These are phyloP conservation scores for Cryptoprocta ferox DNA, from an alignment of 2,797 vertebrate genomes.

Conservation along the genomic window DNA sequence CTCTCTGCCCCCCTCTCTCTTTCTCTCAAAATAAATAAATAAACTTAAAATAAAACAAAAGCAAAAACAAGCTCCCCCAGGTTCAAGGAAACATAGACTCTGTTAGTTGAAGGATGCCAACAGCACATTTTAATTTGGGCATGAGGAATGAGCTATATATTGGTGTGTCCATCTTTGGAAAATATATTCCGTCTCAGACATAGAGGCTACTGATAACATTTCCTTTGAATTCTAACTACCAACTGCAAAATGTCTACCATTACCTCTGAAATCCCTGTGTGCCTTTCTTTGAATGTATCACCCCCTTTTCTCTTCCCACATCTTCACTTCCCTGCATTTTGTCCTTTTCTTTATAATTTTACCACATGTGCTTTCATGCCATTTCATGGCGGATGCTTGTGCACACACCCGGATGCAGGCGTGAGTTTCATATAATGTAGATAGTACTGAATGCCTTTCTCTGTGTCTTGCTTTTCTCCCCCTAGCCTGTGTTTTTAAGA, in stretches of 20 bases:
- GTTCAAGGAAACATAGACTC: background rate
- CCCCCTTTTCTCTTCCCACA: background rate
- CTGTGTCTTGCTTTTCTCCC: background rate
- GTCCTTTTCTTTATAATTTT: background rate
- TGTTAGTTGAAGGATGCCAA: background rate
- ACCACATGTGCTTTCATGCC: background rate
- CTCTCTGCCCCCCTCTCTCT: too few relatives aligned
- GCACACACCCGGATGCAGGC: accelerated
- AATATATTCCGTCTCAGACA: background rate
- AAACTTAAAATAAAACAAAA: too few relatives aligned
- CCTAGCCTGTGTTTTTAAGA: background rate
- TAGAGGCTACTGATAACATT: background rate
- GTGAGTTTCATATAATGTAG: background rate
- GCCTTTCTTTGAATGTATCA: background rate
- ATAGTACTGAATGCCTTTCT: background rate
- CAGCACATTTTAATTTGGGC: background rate
- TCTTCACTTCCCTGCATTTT: background rate
- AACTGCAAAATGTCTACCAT: background rate
- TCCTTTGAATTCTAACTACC: background rate
- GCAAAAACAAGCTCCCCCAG: background rate
- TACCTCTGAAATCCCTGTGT: background rate
- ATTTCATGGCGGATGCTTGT: too few relatives aligned
- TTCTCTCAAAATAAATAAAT: too few relatives aligned
- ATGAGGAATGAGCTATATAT: background rate
- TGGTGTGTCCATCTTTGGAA: background rate